phyloP scores from a whole-genome alignment of 2,113 vertebrate species.

The Gracilinanus agilis region DNA sequence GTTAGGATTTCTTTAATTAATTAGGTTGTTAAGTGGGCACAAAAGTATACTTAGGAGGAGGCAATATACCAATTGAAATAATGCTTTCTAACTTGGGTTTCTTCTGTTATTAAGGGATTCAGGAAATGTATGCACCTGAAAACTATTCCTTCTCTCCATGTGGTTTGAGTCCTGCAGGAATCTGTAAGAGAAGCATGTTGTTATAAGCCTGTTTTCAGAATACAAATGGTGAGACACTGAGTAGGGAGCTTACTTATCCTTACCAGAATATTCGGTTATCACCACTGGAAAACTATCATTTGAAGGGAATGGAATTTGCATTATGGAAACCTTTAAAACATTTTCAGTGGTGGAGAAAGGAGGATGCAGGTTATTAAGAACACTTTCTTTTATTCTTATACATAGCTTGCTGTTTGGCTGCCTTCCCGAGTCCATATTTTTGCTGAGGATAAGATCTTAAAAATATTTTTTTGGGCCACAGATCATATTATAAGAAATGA shows the following conservation, averaged over 20 bases:
- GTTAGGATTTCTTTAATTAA: neutral
- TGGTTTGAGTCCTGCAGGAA: neutral
- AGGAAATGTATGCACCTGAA: neutral
- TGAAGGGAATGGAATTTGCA: conserved; percentile 2
- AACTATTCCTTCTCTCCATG: neutral
- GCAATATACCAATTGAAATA: neutral
- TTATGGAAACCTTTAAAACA: neutral
- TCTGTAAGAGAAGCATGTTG: neutral
- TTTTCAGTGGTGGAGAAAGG: neutral
- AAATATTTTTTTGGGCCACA: neutral
- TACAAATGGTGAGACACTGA: neutral
- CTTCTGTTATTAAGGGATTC: neutral
- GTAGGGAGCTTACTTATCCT: neutral
- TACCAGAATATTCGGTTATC: neutral
- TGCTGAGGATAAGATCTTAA: neutral
- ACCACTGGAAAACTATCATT: neutral
- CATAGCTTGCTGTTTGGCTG: neutral
- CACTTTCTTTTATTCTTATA: neutral
- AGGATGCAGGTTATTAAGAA: neutral
- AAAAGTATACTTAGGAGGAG: neutral
- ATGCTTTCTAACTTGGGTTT: neutral
- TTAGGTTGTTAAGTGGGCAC: neutral
- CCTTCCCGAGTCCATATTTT: neutral
- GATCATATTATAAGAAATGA: neutral
- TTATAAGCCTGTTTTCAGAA: neutral